Evolutionary conservation across 2,797 vertebrate species (phyloP), one percentile per base, ranked within the genome.

Genomic region (Echiichthys vipera): DNA sequence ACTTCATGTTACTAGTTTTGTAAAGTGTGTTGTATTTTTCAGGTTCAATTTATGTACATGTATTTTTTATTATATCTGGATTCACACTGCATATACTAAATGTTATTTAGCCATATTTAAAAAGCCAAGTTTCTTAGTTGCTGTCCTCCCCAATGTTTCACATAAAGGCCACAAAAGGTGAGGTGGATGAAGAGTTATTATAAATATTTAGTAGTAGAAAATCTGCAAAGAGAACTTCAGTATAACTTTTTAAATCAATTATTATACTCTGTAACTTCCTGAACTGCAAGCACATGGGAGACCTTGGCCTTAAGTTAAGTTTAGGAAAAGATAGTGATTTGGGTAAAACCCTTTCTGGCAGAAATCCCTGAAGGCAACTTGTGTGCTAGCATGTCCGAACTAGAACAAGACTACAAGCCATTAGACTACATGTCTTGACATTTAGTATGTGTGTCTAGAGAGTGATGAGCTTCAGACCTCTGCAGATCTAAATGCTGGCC

Each of bases 401-500:
- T 18, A 10, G 27, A 55, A 30, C 14, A 50, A 5, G 25, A 39
- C 43, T 61, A 20, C 24, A 22, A 10, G 15, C 24, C 15, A 13
- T 3, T 3, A 29, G 22, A 63, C 9, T 42, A 24, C n/a, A 53
- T 47, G 25, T 46, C 24, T n/a, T 58, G 54, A 65, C 34, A 65
- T 51, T 7, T n/a, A 66, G 20, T 45, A 4, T 6, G 2, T 34
- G 37, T 7, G 39, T 14, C 30, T 53, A 24, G 14, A 24, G 14
- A 54, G 50, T 55, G 22, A 69, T 12, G 20, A 12, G 58, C 18
- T 37, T 75, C 18, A 75, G 47, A 30, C 49, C 34, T 45, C 18
- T 71, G 45, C 22, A 22, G 24, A 50, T 13, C 9, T 37, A 47
- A 61, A 22, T 71, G 15, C 22, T 56, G 3, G 2, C 43, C 18